Evolutionary conservation across 2,888 invertebrate species (phyloP).

Genomic region (Stenodema calcarata): DNA sequence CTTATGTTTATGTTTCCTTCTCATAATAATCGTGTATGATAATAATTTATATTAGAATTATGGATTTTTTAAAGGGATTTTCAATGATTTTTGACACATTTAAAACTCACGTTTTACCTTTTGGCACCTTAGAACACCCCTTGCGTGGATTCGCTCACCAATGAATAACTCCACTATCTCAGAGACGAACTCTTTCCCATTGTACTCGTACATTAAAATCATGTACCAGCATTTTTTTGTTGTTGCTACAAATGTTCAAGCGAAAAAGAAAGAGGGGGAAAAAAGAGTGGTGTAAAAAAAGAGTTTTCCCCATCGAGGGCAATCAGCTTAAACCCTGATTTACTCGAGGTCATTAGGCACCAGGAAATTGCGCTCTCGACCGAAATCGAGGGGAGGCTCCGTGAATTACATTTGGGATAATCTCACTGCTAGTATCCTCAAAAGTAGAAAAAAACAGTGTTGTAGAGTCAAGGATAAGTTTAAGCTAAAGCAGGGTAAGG

Average conservation of each 20-base stretch:
- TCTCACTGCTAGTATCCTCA: neutral
- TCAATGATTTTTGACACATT: too few relatives aligned
- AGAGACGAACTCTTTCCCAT: too few relatives aligned
- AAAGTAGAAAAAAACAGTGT: neutral
- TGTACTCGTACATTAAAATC: too few relatives aligned
- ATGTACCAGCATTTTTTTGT: too few relatives aligned
- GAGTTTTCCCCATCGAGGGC: neutral
- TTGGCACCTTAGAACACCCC: too few relatives aligned
- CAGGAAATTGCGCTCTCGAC: neutral
- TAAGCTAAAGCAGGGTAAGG: neutral
- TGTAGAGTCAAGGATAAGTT: neutral
- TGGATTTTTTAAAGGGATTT: too few relatives aligned
- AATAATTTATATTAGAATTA: too few relatives aligned
- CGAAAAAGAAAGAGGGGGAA: neutral
- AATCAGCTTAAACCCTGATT: conserved; percentile 9
- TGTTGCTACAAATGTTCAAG: neutral
- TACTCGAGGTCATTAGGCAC: neutral
- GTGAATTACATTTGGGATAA: neutral
- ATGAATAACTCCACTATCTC: too few relatives aligned
- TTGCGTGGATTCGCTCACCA: too few relatives aligned
- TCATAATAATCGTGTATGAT: too few relatives aligned
- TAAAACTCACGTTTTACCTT: too few relatives aligned
- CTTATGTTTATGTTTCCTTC: too few relatives aligned
- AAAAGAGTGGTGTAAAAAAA: neutral
- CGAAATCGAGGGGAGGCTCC: neutral